phyloP scores from a whole-genome alignment of 2,888 invertebrate species.

The Euclidia mi region DNA sequence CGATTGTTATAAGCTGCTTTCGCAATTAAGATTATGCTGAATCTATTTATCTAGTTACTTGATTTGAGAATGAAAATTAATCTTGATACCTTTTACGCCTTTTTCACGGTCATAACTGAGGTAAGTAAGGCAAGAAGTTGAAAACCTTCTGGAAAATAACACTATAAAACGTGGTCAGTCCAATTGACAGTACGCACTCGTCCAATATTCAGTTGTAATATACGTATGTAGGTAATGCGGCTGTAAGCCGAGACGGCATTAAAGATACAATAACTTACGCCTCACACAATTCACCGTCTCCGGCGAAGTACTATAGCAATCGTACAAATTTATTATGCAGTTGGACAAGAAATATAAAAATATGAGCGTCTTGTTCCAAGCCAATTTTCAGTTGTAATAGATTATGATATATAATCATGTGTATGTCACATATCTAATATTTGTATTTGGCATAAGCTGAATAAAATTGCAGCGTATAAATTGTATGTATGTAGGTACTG shows the following conservation, averaged over 20 bases:
- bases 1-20: too few relatives aligned
- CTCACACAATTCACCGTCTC: slow-evolving; percentile 34
- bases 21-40: too few relatives aligned
- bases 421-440: background rate
- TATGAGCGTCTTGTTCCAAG: slow-evolving; percentile 17
- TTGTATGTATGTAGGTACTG: too few relatives aligned
- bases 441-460: too few relatives aligned
- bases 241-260: slow-evolving; percentile 30
- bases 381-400: slow-evolving; percentile 22
- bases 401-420: background rate
- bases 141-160: too few relatives aligned
- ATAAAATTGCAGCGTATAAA: too few relatives aligned
- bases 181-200: slow-evolving; percentile 9
- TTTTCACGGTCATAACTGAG: too few relatives aligned
- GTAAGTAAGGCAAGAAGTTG: too few relatives aligned
- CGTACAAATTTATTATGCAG: slow-evolving; percentile 58
- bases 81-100: too few relatives aligned
- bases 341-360: slow-evolving; percentile 46
- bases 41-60: too few relatives aligned
- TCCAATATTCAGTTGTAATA: slow-evolving; percentile 18
- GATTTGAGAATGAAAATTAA: too few relatives aligned
- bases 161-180: too few relatives aligned
- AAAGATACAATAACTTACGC: slow-evolving; percentile 60
- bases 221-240: slow-evolving; percentile 15
- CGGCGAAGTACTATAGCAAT: slow-evolving; percentile 49